Base-by-base conservation (phyloP, 2,888 invertebrate genomes). In the Dryobota labecula region DNA sequence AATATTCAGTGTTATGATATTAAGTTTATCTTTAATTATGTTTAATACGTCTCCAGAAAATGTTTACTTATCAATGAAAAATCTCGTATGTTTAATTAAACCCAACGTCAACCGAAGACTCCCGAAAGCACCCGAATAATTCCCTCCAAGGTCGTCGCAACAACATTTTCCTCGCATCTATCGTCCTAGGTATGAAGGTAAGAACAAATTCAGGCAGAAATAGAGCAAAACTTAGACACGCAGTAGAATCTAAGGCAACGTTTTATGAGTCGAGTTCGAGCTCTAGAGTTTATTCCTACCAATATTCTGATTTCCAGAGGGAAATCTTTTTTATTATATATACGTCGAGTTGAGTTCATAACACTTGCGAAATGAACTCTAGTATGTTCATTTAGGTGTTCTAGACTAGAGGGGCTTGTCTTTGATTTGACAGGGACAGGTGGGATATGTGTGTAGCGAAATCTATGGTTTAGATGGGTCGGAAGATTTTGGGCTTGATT, bases 291-390 rank as follows among this genome's bases (percentile, higher is more conserved):
- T 65, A 70, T 61, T n/a, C 56, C 53, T 51, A 45, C 72, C 67
- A 65, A 84, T 79, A 80, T 73, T 70, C 76, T 80, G 81, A 82
- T 82, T 82, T 82, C 81, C 81, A 45, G 1, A 9, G 61, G 84
- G 81, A 80, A 82, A 82, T 82, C 76, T 70, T 73, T 79, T 81
- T 82, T 83, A 78, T 68, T 61, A 61, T 27, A 38, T 15, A 9
- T 43, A 43, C 43, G 53, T 8, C 57, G 24, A 65, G 49, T 67
- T 9, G 45, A 65, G 65, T 54, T 75, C 75, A 83, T 83, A 83
- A 72, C 70, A 66, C 66, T 51, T 60, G 66, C 33, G 33, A 56
- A 63, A 54, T 76, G 43, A 45, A 45, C 47, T 47, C 61, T 20
- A 57, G 53, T 74, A 53, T 81, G 81, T 36, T 45, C 54, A 51